These are phyloP conservation scores for Acridotheres tristis DNA, from an alignment of 2,797 vertebrate species.

Conservation along the genomic window DNA sequence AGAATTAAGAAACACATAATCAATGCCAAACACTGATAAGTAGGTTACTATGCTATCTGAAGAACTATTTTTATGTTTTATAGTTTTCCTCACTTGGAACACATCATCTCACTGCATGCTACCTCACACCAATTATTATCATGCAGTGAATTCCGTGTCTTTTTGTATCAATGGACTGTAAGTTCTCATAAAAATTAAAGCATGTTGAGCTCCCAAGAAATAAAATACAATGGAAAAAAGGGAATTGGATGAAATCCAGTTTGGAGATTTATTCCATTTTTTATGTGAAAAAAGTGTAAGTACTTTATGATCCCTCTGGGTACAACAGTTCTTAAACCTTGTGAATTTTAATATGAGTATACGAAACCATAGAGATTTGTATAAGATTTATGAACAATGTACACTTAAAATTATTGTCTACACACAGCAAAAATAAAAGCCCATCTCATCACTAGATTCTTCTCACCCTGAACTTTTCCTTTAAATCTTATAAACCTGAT, in stretches of 20 bases:
- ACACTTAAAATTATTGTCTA: conserved; percentile 5
- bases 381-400: conserved; percentile 34
- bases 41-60: neutral
- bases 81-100: neutral
- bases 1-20: neutral
- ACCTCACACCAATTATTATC: neutral
- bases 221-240: neutral
- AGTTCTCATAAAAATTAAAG: neutral
- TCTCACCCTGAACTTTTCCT: conserved; percentile 33
- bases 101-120: neutral
- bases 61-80: neutral
- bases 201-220: neutral
- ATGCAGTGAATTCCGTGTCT: neutral
- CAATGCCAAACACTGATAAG: neutral
- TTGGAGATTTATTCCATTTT: neutral
- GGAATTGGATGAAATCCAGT: conserved; percentile 1
- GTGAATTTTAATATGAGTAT: conserved; percentile 7
- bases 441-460: neutral
- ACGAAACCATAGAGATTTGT: neutral
- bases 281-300: neutral
- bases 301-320: conserved; percentile 39
- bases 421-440: neutral
- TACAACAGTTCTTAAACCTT: conserved; percentile 9
- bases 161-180: neutral
- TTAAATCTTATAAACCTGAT: conserved; percentile 53